phyloP scores from a whole-genome alignment of 2,888 invertebrate genomes.

The Cryptus viduatorius region DNA sequence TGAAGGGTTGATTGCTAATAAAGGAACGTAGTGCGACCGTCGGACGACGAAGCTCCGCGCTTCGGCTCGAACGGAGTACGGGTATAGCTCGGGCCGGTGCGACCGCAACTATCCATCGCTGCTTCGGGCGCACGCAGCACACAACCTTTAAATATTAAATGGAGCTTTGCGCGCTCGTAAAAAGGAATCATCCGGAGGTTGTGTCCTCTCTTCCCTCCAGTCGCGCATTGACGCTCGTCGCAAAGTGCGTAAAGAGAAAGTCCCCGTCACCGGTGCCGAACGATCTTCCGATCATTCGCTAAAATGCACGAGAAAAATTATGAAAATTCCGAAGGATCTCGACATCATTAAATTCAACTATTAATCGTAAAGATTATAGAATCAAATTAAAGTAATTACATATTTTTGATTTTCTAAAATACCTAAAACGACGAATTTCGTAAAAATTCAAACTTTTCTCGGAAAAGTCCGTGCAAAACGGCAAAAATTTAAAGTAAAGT shows the following conservation, averaged over 20 bases:
- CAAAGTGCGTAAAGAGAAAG: slow-evolving; percentile 20
- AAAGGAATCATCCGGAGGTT: slow-evolving; percentile 70
- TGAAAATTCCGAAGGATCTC: not conserved
- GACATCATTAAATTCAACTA: not conserved
- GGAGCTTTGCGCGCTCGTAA: slow-evolving; percentile 81
- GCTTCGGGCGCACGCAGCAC: slow-evolving; percentile 79
- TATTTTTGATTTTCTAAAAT: not conserved
- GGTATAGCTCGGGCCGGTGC: slow-evolving; percentile 59
- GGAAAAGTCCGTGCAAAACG: too few species aligned
- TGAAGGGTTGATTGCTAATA: slow-evolving; percentile 74
- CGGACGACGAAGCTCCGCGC: slow-evolving; percentile 62
- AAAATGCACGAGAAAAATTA: not conserved
- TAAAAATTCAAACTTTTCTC: too few species aligned
- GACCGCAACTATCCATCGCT: slow-evolving; percentile 83
- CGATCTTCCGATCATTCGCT: not conserved
- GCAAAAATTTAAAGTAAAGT: too few species aligned
- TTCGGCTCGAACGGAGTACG: slow-evolving; percentile 51
- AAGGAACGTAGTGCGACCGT: slow-evolving; percentile 68
- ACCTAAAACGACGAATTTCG: too few species aligned
- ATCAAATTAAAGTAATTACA: not conserved
- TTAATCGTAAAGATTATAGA: not conserved
- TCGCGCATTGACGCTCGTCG: slow-evolving; percentile 2
- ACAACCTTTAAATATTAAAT: slow-evolving; percentile 84
- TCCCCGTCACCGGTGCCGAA: not conserved
- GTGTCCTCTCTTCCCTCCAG: not conserved